Evolutionary conservation across 2,797 vertebrate genomes (phyloP), one percentile per base, ranked within the genome.

Genomic region (Chelon labrosus): DNA sequence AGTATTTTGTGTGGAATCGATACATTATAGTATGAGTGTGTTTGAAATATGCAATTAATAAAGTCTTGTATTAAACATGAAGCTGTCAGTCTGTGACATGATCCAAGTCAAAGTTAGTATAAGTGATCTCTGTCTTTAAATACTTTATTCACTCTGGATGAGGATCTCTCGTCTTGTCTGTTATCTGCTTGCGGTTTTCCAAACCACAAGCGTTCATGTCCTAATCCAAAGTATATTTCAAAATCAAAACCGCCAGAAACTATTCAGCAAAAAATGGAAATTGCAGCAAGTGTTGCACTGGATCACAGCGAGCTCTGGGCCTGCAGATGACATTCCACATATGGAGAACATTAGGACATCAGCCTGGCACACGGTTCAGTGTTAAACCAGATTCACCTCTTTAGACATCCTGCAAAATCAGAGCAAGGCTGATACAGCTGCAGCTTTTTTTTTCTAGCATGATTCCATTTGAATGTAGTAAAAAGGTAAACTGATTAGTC

Each of bases 1-100:
- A 77, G 56, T 77, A 60, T 86, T 71, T 81, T 83, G 76, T 85
- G 83, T 89, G 73, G 73, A 79, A 65, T 65, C 85, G 62, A n/a
- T 35, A 35, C 31, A 35, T 35, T 35, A 62, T 80, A 44, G 77
- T 75, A 60, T 75, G 85, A 55, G 60, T 86, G 85, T 93, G 82
- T 89, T 86, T 85, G 56, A 92, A 90, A 93, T 93, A 92, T 94
- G 90, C 91, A 93, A 92, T 88, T 86, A 95, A 94, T 95, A 94
- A 95, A 95, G 87, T 91, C 73, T 90, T 87, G 76, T 91, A 87
- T 88, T 80, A 71, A 91, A 89, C 3, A 12, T 55, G 14, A 59
- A 22, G 25, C 35, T 35, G 38, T 3, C 19, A 19, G 3, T 61
- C 0, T 31, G 22, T 72, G 17, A 46, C 16, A 46, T 35, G 1